Percentiles rank a stretch among this genome's conserved stretches.
phyloP scores from a whole-genome alignment of 2,888 invertebrate species.

The Halocaridina rubra region DNA sequence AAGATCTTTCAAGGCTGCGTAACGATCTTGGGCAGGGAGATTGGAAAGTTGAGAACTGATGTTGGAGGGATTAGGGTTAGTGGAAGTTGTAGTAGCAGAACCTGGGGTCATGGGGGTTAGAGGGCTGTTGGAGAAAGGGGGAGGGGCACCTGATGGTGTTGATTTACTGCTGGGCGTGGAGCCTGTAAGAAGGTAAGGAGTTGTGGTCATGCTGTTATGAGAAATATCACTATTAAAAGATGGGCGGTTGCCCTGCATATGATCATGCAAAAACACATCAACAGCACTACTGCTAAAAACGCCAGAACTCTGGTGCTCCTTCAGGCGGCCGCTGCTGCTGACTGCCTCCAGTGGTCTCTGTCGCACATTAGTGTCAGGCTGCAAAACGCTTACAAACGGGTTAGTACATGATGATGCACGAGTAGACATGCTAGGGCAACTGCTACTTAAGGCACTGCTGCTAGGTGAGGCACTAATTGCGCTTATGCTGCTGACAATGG shows the following conservation, averaged over 20 bases:
- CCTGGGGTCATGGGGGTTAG: slow-evolving; percentile 42
- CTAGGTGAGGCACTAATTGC: not conserved
- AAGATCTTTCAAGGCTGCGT: slow-evolving; percentile 94
- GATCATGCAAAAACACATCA: slow-evolving; percentile 33
- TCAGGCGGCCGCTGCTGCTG: slow-evolving; percentile 17
- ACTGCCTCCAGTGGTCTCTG: not conserved
- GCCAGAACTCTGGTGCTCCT: too few species aligned
- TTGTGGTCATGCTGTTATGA: slow-evolving; percentile 46
- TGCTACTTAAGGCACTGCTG: slow-evolving; percentile 13
- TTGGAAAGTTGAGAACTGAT: slow-evolving; percentile 67
- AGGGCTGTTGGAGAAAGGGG: slow-evolving; percentile 38
- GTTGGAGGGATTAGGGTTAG: slow-evolving; percentile 65
- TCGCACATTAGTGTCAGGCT: slow-evolving; percentile 38
- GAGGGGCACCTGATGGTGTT: slow-evolving; percentile 44
- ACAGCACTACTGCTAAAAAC: slow-evolving; percentile 8
- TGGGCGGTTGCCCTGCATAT: not conserved
- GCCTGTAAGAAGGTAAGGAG: slow-evolving; percentile 51
- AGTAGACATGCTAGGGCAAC: slow-evolving; percentile 20
- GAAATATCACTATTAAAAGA: not conserved
- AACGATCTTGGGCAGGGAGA: slow-evolving; percentile 80
- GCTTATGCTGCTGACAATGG: not conserved
- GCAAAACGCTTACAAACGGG: slow-evolving; percentile 29
- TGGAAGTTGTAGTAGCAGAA: slow-evolving; percentile 50
- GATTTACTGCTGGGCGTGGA: slow-evolving; percentile 44
- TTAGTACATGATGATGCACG: slow-evolving; percentile 42